Conservation (phyloP, 2,797 vertebrate species). For the Bryconaethiops microstoma region DNA sequence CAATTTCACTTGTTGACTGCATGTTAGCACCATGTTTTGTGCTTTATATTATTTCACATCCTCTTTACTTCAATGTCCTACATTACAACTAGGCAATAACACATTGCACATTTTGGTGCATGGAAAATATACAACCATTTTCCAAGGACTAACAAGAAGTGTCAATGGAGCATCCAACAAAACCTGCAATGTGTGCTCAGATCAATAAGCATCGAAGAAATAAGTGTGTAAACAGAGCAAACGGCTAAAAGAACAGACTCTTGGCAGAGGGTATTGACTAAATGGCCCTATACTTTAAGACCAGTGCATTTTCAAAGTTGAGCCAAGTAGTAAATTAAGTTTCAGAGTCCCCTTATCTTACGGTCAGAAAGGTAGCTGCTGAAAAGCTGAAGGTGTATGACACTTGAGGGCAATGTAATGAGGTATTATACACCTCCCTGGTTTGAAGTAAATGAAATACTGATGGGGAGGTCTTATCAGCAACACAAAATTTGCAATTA, state of each 20-base stretch:
- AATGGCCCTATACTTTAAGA: not conserved
- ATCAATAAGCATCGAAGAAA: slow-evolving; percentile 4
- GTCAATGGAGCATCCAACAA: too few relatives aligned
- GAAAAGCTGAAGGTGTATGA: not conserved
- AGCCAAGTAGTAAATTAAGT: slow-evolving; percentile 2
- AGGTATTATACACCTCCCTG: slow-evolving; percentile 25
- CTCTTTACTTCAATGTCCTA: too few relatives aligned
- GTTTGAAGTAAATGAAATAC: not conserved
- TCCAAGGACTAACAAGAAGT: not conserved
- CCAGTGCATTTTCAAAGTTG: not conserved
- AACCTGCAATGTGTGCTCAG: not conserved
- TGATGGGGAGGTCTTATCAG: slow-evolving; percentile 11
- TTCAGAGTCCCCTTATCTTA: not conserved
- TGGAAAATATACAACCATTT: not conserved
- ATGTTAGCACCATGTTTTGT: not conserved
- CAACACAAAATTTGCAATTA: slow-evolving; percentile 29
- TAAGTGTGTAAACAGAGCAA: not conserved
- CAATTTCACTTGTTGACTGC: slow-evolving; percentile 60
- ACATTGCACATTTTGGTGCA: not conserved
- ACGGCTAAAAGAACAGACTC: not conserved
- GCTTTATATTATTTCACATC: too few relatives aligned
- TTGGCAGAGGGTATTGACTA: not conserved
- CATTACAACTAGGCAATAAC: not conserved
- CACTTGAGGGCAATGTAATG: slow-evolving; percentile 9
- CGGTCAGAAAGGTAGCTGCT: not conserved